A percentile compares a stretch with the other conserved stretches of the same genome.
Conservation (phyloP, 2,797 vertebrate species). For the Sebastes itinus region DNA sequence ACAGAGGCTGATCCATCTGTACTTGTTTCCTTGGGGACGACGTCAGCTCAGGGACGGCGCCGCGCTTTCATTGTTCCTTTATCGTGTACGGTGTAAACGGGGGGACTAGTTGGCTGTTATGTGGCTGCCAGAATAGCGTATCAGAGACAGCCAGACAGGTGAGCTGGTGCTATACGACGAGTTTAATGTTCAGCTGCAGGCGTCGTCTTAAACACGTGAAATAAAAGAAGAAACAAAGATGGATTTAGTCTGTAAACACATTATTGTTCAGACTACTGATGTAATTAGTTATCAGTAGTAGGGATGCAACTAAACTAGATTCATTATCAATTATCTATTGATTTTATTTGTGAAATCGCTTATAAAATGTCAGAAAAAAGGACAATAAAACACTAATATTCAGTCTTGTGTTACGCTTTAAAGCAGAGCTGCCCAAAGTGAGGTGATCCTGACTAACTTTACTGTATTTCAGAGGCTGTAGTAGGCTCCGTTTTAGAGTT, state of each 20-base stretch:
- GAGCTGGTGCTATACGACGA: background rate
- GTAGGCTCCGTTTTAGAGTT: no score
- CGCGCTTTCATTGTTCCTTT: slow-evolving; percentile 44
- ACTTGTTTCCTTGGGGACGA: slow-evolving; percentile 13
- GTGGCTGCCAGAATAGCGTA: background rate
- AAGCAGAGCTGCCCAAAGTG: no score
- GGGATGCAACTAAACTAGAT: no score
- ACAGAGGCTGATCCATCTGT: slow-evolving; percentile 36
- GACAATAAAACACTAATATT: rapidly evolving
- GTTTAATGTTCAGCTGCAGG: background rate
- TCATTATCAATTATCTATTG: no score
- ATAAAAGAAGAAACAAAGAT: background rate
- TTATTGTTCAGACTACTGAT: background rate
- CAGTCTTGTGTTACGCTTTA: no score
- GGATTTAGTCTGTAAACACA: background rate
- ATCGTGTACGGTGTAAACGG: background rate
- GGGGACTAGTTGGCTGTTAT: background rate
- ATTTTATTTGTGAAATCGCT: no score
- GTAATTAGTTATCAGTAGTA: background rate
- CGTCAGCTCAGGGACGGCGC: slow-evolving; percentile 32
- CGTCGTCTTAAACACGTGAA: background rate
- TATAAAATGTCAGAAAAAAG: no score
- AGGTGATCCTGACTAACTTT: no score
- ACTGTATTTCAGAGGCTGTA: no score
- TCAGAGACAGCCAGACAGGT: background rate